Conservation (phyloP, 2,113 vertebrate genomes). For the Choloepus hoffmanni region DNA sequence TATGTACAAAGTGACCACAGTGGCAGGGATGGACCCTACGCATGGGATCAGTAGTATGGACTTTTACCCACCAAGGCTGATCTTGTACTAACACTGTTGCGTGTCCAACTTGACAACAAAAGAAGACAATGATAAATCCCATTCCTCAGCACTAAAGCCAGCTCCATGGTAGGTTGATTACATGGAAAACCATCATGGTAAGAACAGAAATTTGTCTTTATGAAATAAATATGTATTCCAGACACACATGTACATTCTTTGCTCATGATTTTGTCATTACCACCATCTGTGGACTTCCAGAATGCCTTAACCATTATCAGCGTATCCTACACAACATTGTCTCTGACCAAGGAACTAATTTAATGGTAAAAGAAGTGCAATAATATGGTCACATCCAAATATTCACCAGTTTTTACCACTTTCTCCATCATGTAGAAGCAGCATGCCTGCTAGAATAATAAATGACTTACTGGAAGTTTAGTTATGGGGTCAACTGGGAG, state of each 20-base stretch:
- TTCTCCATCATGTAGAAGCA: background rate
- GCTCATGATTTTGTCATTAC: background rate
- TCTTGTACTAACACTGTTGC: background rate
- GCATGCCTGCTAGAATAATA: background rate
- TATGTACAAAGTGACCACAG: no score
- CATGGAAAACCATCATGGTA: background rate
- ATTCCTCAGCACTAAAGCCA: background rate
- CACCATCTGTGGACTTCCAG: no score
- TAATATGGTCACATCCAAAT: background rate
- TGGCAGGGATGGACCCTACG: background rate
- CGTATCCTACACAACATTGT: no score
- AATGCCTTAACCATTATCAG: no score
- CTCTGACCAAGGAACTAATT: background rate
- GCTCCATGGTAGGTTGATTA: background rate
- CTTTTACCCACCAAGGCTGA: background rate
- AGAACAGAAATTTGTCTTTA: constrained; percentile 20
- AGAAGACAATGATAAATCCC: background rate
- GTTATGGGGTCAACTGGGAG: background rate
- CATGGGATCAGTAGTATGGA: background rate
- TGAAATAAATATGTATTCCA: background rate
- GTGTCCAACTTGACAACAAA: background rate
- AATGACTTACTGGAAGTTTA: background rate
- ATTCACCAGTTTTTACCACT: background rate
- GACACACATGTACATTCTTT: background rate
- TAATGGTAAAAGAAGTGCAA: background rate